Evolutionary conservation across 2,113 vertebrate genomes (phyloP).

Genomic region (Anhinga anhinga): DNA sequence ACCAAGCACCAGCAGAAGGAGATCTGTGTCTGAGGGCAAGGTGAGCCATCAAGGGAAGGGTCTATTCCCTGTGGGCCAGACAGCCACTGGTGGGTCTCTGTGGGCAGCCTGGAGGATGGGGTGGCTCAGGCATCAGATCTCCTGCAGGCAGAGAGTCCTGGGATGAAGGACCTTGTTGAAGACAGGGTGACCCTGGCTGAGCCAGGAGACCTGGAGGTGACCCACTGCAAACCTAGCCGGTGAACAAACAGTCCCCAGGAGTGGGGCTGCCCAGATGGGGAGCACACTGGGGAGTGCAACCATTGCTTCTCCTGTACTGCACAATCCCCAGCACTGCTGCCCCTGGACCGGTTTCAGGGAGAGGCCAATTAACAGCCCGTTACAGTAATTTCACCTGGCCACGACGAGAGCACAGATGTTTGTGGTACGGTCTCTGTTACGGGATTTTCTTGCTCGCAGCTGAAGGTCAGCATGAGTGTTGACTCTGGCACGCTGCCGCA

Average conservation of each 20-base stretch:
- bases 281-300: not conserved
- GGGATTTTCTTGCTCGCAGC: not conserved
- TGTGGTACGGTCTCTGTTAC: not conserved
- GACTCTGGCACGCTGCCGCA: not conserved
- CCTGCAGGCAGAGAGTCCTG: not conserved
- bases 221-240: not conserved
- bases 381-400: not conserved
- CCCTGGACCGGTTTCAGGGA: not conserved
- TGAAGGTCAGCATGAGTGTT: not conserved
- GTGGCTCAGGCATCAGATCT: not conserved
- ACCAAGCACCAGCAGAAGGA: not conserved
- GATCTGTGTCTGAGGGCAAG: not conserved
- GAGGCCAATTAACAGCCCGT: not conserved
- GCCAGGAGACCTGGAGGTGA: not conserved
- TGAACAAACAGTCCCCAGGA: not conserved
- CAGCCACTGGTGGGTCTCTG: not conserved
- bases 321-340: not conserved
- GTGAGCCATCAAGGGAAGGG: not conserved
- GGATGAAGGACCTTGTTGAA: not conserved
- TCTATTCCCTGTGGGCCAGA: not conserved
- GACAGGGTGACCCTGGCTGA: not conserved
- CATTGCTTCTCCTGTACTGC: not conserved
- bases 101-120: not conserved
- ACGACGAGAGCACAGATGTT: not conserved
- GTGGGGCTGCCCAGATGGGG: not conserved